Evolutionary conservation across 2,888 invertebrate genomes (phyloP).

Genomic region (Colostygia pectinataria): DNA sequence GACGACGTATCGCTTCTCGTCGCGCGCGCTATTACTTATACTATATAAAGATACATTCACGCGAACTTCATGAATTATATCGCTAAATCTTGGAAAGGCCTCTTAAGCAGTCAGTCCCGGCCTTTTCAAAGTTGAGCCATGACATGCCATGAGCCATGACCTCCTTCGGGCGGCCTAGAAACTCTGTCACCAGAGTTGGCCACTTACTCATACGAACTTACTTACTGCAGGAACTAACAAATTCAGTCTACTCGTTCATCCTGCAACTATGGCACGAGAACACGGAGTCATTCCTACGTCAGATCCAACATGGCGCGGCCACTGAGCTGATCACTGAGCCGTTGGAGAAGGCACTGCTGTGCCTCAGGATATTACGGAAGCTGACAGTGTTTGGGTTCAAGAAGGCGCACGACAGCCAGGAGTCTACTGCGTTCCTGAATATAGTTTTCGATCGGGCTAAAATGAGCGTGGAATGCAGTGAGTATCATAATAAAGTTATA

Average conservation of each 20-base stretch:
- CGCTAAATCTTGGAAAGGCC: no score
- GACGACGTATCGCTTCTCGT: no score
- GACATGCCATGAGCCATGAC: no score
- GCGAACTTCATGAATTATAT: no score
- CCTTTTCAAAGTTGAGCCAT: no score
- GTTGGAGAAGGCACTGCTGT: constrained; percentile 90
- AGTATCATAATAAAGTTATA: constrained; percentile 64
- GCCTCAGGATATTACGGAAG: constrained; percentile 92
- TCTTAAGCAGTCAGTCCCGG: no score
- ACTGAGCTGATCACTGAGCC: constrained; percentile 85
- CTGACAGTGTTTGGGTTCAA: constrained; percentile 92
- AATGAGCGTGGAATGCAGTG: constrained; percentile 91
- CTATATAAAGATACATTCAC: no score
- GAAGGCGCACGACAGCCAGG: constrained; percentile 88
- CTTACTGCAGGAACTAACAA: constrained; percentile 92
- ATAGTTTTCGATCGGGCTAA: constrained; percentile 90
- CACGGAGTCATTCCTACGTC: constrained; percentile 86
- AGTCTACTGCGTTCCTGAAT: constrained; percentile 90
- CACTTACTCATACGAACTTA: no score
- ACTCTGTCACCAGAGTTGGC: no score
- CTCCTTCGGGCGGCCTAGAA: no score
- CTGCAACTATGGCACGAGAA: constrained; percentile 91
- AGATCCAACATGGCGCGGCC: constrained; percentile 84
- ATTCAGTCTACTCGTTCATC: constrained; percentile 88
- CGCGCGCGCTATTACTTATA: no score